phyloP scores from a whole-genome alignment of 2,113 vertebrate species.

The Laticauda laticaudata region DNA sequence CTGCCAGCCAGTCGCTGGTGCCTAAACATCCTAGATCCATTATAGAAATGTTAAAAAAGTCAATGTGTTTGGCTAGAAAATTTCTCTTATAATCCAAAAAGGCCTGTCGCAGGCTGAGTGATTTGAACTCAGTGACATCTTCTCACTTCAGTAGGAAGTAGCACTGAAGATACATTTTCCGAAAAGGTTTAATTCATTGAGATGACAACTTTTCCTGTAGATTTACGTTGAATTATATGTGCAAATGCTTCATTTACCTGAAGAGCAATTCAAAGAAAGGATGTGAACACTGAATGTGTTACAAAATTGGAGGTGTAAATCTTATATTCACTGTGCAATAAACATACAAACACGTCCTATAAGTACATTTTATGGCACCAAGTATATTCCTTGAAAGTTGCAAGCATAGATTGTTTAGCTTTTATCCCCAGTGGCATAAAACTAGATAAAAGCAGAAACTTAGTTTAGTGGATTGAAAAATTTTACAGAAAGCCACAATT shows the following conservation, averaged over 20 bases:
- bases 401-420: not conserved
- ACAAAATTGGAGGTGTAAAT: not conserved
- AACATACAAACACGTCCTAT: not conserved
- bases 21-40: not conserved
- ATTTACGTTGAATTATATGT: slow-evolving; percentile 37
- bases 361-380: not conserved
- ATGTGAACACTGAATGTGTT: not conserved
- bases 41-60: not conserved
- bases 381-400: not conserved
- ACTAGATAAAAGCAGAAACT: not conserved
- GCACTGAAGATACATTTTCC: not conserved
- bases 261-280: not conserved
- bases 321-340: not conserved
- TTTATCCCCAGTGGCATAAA: not conserved
- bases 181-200: slow-evolving; percentile 16
- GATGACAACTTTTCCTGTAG: slow-evolving; percentile 42
- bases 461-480: not conserved
- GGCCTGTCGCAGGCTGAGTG: not conserved
- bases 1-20: not conserved
- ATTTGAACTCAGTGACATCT: not conserved
- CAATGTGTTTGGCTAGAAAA: not conserved
- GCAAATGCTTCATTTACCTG: slow-evolving; percentile 52
- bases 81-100: not conserved
- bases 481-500: not conserved
- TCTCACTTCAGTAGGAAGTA: not conserved